Evolutionary conservation across 1,140 invertebrate species (phyloP).

Genomic region (Holotrichia oblita): DNA sequence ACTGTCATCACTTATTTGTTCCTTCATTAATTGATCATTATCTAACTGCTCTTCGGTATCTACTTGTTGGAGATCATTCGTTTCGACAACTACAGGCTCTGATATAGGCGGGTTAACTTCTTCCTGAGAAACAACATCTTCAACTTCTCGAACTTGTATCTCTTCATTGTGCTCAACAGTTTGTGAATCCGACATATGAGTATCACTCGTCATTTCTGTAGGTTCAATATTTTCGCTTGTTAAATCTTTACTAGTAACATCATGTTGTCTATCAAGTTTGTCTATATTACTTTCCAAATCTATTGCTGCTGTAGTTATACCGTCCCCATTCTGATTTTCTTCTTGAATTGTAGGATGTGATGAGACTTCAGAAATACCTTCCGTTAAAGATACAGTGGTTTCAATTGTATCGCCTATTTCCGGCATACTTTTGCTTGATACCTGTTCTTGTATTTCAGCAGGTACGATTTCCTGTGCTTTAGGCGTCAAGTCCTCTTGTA

Average conservation of each 20-base stretch:
- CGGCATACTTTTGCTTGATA: neutral
- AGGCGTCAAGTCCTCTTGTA: slow-evolving; percentile 48
- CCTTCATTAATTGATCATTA: slow-evolving; percentile 11
- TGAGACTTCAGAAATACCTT: neutral
- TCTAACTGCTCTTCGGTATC: neutral
- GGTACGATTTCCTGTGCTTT: slow-evolving; percentile 44
- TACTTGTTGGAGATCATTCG: slow-evolving; percentile 15
- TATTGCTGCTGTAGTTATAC: neutral
- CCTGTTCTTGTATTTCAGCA: neutral
- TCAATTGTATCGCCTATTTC: neutral
- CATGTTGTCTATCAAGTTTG: neutral
- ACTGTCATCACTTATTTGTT: slow-evolving; percentile 27
- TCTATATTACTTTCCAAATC: neutral
- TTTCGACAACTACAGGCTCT: slow-evolving; percentile 2
- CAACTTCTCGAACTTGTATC: neutral
- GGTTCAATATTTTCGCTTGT: neutral
- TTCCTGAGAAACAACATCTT: too few relatives aligned
- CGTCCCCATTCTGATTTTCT: neutral
- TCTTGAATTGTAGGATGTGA: neutral
- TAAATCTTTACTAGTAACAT: neutral
- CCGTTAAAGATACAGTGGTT: neutral
- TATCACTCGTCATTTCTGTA: neutral
- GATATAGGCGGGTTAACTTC: too few relatives aligned
- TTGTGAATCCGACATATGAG: neutral
- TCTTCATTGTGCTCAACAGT: neutral